Evolutionary conservation across 2,797 vertebrate species (phyloP), one percentile per base, ranked within the genome.

Genomic region (Sebastes itinus): DNA sequence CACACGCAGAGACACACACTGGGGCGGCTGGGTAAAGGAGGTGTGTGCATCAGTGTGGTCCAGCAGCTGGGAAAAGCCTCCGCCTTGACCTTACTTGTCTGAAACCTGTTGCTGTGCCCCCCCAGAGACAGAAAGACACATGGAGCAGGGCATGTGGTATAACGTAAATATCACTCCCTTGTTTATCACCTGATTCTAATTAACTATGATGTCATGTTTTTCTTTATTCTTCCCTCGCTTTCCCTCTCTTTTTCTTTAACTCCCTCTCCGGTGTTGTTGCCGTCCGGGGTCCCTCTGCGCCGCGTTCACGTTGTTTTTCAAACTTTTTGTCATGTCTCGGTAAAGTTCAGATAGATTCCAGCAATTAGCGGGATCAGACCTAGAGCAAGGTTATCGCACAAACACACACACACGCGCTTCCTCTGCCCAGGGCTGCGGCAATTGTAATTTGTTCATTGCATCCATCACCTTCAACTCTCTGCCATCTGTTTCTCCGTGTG

Each of bases 141-240:
- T 88, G 92, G 89, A 82, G 81, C 67, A 75, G 88, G 92, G 89
- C 93, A 94, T 95, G 87, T 94, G 94, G 92, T 91, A 69, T 94
- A 94, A 94, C 77, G 80, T 95, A 96, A 95, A 95, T 96, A 96
- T 89, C 91, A 90, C 88, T 87, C 86, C 67, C 83, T 89, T 94
- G 91, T 95, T 95, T 94, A 94, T 92, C 94, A 94, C 91, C 95
- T 95, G 96, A 96, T 94, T 95, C 93, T 94, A 93, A 96, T 95
- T 95, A 96, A 94, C 89, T 88, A 92, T 95, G 94, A 95, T 92
- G 94, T 95, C 93, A 95, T 92, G 11, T 93, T 81, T 92, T 93
- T 94, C 88, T 91, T 88, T 91, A 84, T 86, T 86, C 86, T 38
- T 71, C 81, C 75, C 79, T 84, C 23, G 70, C 75, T 73, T 77